Percentiles rank a stretch among this genome's conserved stretches.
These are phyloP conservation scores for Cladopsammia gracilis DNA, from an alignment of 64 coral and sea anemone genomes.

Conservation along the genomic window DNA sequence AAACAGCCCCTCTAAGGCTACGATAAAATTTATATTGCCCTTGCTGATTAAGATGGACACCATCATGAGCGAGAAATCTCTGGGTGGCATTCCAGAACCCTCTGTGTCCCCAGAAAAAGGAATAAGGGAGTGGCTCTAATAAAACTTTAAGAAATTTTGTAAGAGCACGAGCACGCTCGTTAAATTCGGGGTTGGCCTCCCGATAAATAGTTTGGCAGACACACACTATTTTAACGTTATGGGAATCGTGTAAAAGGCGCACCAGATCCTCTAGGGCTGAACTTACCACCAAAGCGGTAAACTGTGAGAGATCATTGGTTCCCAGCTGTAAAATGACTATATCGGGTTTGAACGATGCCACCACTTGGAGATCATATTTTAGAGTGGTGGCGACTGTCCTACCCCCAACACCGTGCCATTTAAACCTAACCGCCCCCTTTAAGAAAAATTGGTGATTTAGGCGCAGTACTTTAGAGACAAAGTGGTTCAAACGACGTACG, in stretches of 20 bases:
- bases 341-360: constrained; percentile 6
- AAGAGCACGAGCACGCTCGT: background rate
- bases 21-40: too few species aligned
- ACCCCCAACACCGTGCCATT: constrained; percentile 22
- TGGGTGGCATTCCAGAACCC: background rate
- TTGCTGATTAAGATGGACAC: background rate
- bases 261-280: constrained; percentile 27
- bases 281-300: background rate
- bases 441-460: too few species aligned
- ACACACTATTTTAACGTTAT: background rate
- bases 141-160: background rate
- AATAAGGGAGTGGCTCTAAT: constrained; percentile 1
- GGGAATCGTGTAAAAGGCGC: background rate
- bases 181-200: background rate
- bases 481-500: too few species aligned
- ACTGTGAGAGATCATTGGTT: constrained; percentile 10
- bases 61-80: background rate
- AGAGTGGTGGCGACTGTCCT: background rate
- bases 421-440: too few species aligned
- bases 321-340: constrained; percentile 44
- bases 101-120: constrained; percentile 28
- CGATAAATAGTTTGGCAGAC: constrained; percentile 1
- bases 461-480: too few species aligned
- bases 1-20: too few species aligned
- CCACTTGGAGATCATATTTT: constrained; percentile 11